phyloP scores from a whole-genome alignment of 2,888 invertebrate genomes.

The Lasioglossum leucozonium region DNA sequence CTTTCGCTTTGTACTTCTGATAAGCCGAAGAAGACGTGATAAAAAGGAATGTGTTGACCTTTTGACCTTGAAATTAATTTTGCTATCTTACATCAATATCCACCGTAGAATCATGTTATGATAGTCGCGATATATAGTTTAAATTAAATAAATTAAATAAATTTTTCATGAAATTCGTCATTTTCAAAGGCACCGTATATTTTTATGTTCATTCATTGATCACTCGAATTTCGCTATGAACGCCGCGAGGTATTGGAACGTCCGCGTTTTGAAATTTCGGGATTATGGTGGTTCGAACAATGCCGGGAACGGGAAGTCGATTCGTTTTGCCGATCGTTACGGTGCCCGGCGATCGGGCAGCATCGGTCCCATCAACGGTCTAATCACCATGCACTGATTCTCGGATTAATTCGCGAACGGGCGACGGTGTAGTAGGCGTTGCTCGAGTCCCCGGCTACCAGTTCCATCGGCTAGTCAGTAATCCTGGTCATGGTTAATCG shows the following conservation, averaged over 20 bases:
- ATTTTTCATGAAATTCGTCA: neutral
- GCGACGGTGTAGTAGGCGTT: constrained; percentile 67
- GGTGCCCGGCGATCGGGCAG: constrained; percentile 48
- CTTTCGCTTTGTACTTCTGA: too few relatives aligned
- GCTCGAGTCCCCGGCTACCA: constrained; percentile 62
- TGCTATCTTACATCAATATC: too few relatives aligned
- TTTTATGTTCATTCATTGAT: neutral
- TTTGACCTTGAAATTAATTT: too few relatives aligned
- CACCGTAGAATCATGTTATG: too few relatives aligned
- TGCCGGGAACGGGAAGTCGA: constrained; percentile 6
- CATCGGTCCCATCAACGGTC: constrained; percentile 73
- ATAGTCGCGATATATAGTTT: too few relatives aligned
- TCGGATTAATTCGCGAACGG: constrained; percentile 72
- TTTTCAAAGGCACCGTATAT: neutral
- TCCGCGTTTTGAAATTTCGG: neutral
- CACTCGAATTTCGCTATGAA: neutral
- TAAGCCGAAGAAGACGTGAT: too few relatives aligned
- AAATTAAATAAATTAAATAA: too few relatives aligned
- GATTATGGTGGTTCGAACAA: neutral
- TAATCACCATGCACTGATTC: constrained; percentile 80
- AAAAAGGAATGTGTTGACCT: too few relatives aligned
- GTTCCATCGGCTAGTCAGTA: constrained; percentile 71
- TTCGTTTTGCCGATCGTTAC: constrained; percentile 44
- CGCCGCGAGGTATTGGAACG: neutral
- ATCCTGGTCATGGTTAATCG: constrained; percentile 78